These are phyloP conservation scores for Patiria pectinifera DNA, from an alignment of 53 echinoderm and acorn worm species.

Conservation along the genomic window DNA sequence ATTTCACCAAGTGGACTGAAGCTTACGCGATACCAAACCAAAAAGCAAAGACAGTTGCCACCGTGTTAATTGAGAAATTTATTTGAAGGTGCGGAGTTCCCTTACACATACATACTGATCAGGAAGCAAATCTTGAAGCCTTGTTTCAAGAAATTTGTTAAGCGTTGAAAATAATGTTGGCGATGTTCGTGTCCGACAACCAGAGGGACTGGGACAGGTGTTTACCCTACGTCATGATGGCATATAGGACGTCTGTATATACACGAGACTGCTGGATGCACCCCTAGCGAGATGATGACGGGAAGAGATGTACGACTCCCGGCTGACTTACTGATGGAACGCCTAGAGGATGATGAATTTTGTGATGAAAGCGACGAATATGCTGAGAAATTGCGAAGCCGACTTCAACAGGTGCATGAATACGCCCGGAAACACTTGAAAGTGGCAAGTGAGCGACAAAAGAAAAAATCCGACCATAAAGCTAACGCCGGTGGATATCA, in stretches of 20 bases:
- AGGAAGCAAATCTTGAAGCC: slow-evolving; percentile 33
- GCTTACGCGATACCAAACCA: slow-evolving; percentile 56
- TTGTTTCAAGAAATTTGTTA: slow-evolving; percentile 44
- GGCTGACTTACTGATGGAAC: slow-evolving; percentile 11
- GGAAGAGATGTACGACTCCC: slow-evolving; percentile 5
- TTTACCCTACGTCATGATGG: slow-evolving; percentile 53
- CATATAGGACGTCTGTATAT: slow-evolving; percentile 17
- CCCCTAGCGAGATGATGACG: slow-evolving; percentile 51
- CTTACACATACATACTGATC: slow-evolving; percentile 23
- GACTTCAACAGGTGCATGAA: slow-evolving; percentile 5
- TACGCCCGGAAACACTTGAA: slow-evolving; percentile 3
- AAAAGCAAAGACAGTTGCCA: slow-evolving; percentile 61
- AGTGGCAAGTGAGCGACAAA: slow-evolving; percentile 3
- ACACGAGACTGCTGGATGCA: slow-evolving; percentile 27
- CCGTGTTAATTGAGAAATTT: slow-evolving; percentile 31
- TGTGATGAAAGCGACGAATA: not conserved
- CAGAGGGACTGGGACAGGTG: slow-evolving; percentile 38
- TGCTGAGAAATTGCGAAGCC: not conserved
- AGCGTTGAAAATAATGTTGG: slow-evolving; percentile 17
- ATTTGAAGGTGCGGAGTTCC: slow-evolving; percentile 60
- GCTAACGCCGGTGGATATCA: not conserved
- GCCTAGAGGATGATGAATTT: not conserved
- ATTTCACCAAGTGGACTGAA: slow-evolving; percentile 60
- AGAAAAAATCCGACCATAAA: slow-evolving; percentile 7
- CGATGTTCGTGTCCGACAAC: not conserved